Evolutionary conservation across 2,888 invertebrate species (phyloP).

Genomic region (Trachelus tabidus): DNA sequence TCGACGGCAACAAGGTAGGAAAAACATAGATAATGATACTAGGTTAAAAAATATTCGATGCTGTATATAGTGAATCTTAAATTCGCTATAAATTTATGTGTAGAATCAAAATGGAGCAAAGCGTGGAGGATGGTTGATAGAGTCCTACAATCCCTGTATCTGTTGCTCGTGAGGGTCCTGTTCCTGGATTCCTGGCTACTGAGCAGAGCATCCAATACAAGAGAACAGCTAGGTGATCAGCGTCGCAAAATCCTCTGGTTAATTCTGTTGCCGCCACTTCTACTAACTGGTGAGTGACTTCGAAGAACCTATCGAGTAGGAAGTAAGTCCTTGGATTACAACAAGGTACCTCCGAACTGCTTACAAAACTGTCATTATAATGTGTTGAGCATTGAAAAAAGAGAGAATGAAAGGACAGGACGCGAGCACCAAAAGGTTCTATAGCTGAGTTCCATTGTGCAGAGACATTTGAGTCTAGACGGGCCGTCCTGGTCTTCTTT

Average conservation of each 20-base stretch:
- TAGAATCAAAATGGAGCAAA: slow-evolving; percentile 53
- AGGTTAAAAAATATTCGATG: neutral
- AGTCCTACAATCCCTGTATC: slow-evolving; percentile 48
- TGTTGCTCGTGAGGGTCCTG: slow-evolving; percentile 50
- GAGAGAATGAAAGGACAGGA: neutral
- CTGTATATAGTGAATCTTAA: slow-evolving; percentile 21
- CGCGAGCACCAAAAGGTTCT: neutral
- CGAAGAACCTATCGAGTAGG: neutral
- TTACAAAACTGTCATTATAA: neutral
- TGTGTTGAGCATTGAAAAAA: neutral
- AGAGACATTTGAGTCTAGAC: slow-evolving; percentile 43
- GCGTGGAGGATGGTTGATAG: slow-evolving; percentile 39
- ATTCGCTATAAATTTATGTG: neutral
- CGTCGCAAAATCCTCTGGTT: slow-evolving; percentile 58
- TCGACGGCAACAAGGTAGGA: slow-evolving; percentile 41
- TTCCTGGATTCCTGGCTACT: slow-evolving; percentile 59
- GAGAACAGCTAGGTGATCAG: slow-evolving; percentile 40
- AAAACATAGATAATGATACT: neutral
- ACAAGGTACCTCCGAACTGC: neutral
- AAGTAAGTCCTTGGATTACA: neutral
- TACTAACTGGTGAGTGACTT: slow-evolving; percentile 70
- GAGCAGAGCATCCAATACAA: slow-evolving; percentile 46
- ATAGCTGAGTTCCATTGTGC: slow-evolving; percentile 2
- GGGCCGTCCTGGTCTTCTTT: slow-evolving; percentile 53
- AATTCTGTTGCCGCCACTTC: slow-evolving; percentile 69